Evolutionary conservation across 2,888 invertebrate genomes (phyloP).

Genomic region (Homarus gammarus): DNA sequence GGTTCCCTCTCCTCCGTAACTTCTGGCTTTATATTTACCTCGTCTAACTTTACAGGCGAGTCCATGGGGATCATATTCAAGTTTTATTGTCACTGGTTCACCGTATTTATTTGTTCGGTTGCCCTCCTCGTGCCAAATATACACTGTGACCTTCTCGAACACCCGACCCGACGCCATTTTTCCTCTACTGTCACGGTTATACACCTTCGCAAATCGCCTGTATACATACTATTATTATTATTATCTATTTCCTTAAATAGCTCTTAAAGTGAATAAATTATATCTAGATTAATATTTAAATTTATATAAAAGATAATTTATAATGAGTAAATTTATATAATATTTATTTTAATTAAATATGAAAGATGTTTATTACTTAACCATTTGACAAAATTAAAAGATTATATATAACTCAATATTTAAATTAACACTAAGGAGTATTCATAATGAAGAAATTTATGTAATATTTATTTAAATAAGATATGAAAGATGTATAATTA

Average conservation of each 20-base stretch:
- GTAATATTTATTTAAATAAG: not conserved
- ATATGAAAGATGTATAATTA: conserved; percentile 7
- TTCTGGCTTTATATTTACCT: conserved; percentile 69
- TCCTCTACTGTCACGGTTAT: not conserved
- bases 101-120: conserved; percentile 64
- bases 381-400: too few species aligned
- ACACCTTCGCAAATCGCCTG: not conserved
- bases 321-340: not conserved
- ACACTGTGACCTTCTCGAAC: conserved; percentile 60
- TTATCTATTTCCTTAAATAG: too few species aligned
- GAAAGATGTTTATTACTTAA: conserved; percentile 14
- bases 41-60: conserved; percentile 72
- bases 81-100: conserved; percentile 58
- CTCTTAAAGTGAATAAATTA: too few species aligned
- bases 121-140: conserved; percentile 72
- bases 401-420: too few species aligned
- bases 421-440: too few species aligned
- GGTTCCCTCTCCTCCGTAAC: too few species aligned
- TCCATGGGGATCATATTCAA: conserved; percentile 76
- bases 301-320: too few species aligned
- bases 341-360: not conserved
- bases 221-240: too few species aligned
- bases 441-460: not conserved
- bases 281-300: too few species aligned
- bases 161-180: conserved; percentile 67